Base-by-base conservation (phyloP, 2,888 invertebrate species). In the Synanthedon myopaeformis region DNA sequence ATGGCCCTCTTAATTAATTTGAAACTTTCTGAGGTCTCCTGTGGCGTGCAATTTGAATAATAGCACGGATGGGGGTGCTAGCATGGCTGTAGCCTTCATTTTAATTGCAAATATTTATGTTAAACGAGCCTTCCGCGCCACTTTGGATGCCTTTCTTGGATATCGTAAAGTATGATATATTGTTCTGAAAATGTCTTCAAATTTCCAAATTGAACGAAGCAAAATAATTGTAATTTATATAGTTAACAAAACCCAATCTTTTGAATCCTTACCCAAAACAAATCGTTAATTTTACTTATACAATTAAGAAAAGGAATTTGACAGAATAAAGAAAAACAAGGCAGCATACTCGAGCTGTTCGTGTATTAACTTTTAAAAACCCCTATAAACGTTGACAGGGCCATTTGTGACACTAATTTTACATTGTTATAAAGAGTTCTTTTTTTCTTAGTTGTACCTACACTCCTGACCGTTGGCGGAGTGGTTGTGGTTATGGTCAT, bases 61-160 rank as follows among this genome's bases (percentile, higher is more conserved):
- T 85, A 80, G 81, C 83, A 63, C 56, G 70, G 82, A 85, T 83
- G 80, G 85, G 84, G 84, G 74, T 35, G 35, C 35, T 35, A 35
- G 35, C 35, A 35, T 8, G 8, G 81, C 69, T 76, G 70, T 67
- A 68, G 78, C 75, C 76, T 78, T 84, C 81, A 87, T 87, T 87
- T 83, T 86, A 87, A 87, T 86, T 86, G 86, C 83, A 87, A 87
- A 87, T 87, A 86, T 87, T 87, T 87, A 86, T 85, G 84, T 79
- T 80, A 82, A 87, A 79, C 79, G 81, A 72, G 72, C 70, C 72
- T 67, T 66, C 62, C 65, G 71, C 67, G 67, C 61, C 60, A 60
- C 35, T 57, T 57, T 59, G 61, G 66, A 67, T 66, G 65, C 67
- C 66, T 66, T 35, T 66, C 69, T 64, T 65, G 68, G 72, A 76